Base-by-base conservation (phyloP, 2,797 vertebrate species). In the Mus caroli region DNA sequence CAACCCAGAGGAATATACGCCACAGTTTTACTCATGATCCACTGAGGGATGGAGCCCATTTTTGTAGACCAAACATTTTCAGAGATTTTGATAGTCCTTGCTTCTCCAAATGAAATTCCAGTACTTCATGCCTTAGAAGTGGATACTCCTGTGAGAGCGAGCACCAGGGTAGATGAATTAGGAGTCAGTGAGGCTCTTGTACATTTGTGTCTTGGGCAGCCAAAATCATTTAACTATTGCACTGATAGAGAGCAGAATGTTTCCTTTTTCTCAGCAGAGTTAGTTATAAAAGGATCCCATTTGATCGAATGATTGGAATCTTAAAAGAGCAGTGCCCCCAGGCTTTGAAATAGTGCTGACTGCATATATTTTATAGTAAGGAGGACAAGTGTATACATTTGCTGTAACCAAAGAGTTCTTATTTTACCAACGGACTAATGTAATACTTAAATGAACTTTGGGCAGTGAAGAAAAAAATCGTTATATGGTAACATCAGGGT, bases 281-380 rank as follows among this genome's bases (percentile, higher is more conserved):
- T 96, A 78, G 11, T 78, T 96, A 54, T 46, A n/a, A 90, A 89
- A 90, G n/a, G 84, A 62, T 91, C 76, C 28, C 12, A 43, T 54
- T 64, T 95, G n/a, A 80, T 43, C 69, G 88, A 95, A 91, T 80
- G 60, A 6, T 80, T 94, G 54, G 28, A 91, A 67, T 56, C 10
- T 73, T 82, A 15, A 82, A 54, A n/a, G 37, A 71, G 64, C 11
- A n/a, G 34, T 9, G 77, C 40, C 43, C 82, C 43, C 85, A 67
- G 31, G 64, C 14, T 86, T 92, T 92, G 85, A 95, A 85, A 94
- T 50, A 75, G 17, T 79, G 22, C 22, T 6, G 78, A 9, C 24
- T 75, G 19, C 19, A 37, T 58, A 73, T 31, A 4, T 90, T 75
- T 91, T 90, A 3, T 54, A 90, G 37, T 92, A 75, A 78, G 67